Conservation (phyloP, 1,140 invertebrate genomes). For the Heliothis virescens region DNA sequence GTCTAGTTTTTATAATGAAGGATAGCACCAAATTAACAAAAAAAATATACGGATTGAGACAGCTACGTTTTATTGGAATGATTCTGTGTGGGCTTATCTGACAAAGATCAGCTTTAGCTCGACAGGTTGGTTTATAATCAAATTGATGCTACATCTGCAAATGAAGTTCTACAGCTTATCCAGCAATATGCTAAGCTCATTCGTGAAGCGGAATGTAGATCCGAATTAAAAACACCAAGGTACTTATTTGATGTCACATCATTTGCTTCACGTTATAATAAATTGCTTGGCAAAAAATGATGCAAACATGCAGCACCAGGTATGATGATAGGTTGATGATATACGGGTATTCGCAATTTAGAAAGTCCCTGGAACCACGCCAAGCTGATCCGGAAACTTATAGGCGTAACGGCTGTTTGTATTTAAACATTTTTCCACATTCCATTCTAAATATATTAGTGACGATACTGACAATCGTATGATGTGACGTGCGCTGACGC, state of each 20-base stretch:
- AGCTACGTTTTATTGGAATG: background rate
- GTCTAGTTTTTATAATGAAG: background rate
- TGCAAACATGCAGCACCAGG: slow-evolving; percentile 4
- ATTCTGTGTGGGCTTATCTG: background rate
- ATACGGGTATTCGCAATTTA: slow-evolving; percentile 49
- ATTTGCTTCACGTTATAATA: background rate
- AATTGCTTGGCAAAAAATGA: slow-evolving; percentile 18
- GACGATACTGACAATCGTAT: slow-evolving; percentile 63
- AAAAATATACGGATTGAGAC: background rate
- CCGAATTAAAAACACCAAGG: background rate
- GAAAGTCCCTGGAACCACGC: slow-evolving; percentile 61
- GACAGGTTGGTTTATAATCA: background rate
- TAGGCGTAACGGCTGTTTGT: slow-evolving; percentile 62
- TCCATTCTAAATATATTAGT: slow-evolving; percentile 81
- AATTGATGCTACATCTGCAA: background rate
- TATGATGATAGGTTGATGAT: slow-evolving; percentile 26
- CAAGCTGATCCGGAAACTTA: slow-evolving; percentile 73
- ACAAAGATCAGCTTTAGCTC: background rate
- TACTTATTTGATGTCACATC: background rate
- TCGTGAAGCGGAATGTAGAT: background rate
- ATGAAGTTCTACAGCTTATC: background rate
- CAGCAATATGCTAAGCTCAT: background rate
- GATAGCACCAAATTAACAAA: background rate
- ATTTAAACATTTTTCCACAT: slow-evolving; percentile 75
- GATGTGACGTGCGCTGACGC: slow-evolving; percentile 73